phyloP scores from a whole-genome alignment of 2,113 vertebrate genomes.

The Isichthys henryi region DNA sequence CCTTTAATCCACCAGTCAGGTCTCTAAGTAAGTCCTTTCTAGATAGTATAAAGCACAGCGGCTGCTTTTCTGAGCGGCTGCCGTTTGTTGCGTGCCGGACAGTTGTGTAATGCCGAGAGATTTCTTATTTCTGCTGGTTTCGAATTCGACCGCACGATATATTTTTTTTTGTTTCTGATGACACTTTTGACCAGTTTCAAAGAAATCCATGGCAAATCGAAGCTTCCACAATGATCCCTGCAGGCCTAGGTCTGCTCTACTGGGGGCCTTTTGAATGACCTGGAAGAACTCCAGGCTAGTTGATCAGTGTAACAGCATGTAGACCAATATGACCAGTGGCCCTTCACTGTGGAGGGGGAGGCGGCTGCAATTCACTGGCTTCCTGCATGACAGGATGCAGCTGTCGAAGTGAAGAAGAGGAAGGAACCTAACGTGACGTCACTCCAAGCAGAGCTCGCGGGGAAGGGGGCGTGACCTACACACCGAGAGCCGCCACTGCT shows the following conservation, averaged over 20 bases:
- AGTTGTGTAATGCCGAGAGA: background rate
- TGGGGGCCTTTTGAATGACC: background rate
- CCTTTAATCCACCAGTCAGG: background rate
- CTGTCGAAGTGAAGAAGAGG: slow-evolving; percentile 41
- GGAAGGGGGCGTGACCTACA: background rate
- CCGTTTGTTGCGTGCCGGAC: background rate
- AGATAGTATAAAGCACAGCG: background rate
- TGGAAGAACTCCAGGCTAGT: background rate
- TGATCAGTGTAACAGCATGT: background rate
- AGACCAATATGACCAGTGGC: background rate
- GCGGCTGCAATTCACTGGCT: slow-evolving; percentile 15
- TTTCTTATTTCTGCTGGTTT: background rate
- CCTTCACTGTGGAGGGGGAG: background rate
- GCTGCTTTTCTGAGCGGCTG: background rate
- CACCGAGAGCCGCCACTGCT: background rate
- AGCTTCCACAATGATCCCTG: background rate
- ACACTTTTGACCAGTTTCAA: background rate
- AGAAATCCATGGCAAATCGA: background rate
- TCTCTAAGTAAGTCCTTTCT: background rate
- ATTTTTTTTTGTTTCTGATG: background rate
- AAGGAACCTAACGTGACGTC: slow-evolving; percentile 27
- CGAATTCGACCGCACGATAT: background rate
- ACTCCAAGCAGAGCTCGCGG: background rate
- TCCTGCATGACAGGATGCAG: slow-evolving; percentile 32
- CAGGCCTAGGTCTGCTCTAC: background rate